Conservation (phyloP, 2,888 invertebrate genomes). For the Apamea sordens region DNA sequence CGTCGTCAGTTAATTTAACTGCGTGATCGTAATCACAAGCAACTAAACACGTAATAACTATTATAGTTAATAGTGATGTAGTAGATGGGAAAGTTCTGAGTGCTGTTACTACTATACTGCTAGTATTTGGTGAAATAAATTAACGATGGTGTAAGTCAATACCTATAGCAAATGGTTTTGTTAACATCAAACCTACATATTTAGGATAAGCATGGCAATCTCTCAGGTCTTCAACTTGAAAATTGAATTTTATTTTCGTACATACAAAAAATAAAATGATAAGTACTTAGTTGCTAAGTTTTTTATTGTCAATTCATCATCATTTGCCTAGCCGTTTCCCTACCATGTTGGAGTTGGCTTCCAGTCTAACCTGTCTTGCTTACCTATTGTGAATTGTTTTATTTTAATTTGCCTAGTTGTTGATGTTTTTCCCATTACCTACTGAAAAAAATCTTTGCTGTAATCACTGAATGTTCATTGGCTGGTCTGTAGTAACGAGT, state of each 20-base stretch:
- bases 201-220: background rate
- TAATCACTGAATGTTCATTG: background rate
- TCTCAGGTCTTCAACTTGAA: background rate
- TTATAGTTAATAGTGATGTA: background rate
- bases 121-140: constrained; percentile 1
- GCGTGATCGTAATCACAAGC: constrained; percentile 34
- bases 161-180: background rate
- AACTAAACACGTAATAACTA: constrained; percentile 40
- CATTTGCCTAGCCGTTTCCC: background rate
- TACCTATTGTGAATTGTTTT: background rate
- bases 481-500: constrained; percentile 10
- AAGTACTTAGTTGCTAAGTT: background rate
- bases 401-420: background rate
- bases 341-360: background rate
- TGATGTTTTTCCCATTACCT: background rate
- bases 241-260: background rate
- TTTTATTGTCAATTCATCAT: background rate
- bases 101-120: background rate
- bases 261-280: background rate
- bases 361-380: background rate
- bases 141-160: background rate
- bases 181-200: background rate
- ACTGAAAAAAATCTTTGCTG: background rate
- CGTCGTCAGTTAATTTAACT: constrained; percentile 39
- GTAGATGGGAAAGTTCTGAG: constrained; percentile 1